A percentile compares a stretch with the other conserved stretches of the same genome.
Evolutionary conservation across 2,888 invertebrate species (phyloP).

Genomic region (Chaitophorus viminalis): DNA sequence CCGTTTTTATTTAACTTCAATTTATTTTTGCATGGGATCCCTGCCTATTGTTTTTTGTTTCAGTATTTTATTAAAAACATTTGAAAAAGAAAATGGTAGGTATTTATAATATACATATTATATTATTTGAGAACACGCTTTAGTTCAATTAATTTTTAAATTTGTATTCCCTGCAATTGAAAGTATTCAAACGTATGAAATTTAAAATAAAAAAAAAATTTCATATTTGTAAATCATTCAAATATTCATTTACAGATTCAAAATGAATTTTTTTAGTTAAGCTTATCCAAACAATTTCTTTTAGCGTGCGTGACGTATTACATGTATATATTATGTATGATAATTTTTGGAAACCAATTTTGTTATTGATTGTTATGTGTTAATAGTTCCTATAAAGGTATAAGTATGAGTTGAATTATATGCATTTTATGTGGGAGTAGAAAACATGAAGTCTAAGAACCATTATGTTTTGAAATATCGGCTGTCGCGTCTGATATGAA

Average conservation of each 20-base stretch:
- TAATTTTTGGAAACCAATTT: not conserved
- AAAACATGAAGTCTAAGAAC: not conserved
- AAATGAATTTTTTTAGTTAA: not conserved
- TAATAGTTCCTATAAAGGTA: not conserved
- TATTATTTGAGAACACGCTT: not conserved
- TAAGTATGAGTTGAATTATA: not conserved
- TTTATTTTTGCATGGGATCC: not conserved
- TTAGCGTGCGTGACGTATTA: not conserved
- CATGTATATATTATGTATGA: not conserved
- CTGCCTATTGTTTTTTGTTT: not conserved
- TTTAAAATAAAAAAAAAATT: constrained; percentile 1
- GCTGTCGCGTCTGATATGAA: not conserved
- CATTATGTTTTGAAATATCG: constrained; percentile 11
- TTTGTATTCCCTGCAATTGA: not conserved
- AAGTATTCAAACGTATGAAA: not conserved
- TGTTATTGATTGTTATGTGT: not conserved
- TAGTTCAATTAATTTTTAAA: not conserved
- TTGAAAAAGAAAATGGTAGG: not conserved
- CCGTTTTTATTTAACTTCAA: not conserved
- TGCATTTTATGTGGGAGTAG: not conserved
- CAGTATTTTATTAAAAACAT: not conserved
- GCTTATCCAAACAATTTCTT: not conserved
- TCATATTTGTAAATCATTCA: not conserved
- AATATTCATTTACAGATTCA: not conserved
- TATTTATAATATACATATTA: no score